These are phyloP conservation scores for Cirrhinus mrigala DNA, from an alignment of 2,797 vertebrate genomes.

Conservation along the genomic window DNA sequence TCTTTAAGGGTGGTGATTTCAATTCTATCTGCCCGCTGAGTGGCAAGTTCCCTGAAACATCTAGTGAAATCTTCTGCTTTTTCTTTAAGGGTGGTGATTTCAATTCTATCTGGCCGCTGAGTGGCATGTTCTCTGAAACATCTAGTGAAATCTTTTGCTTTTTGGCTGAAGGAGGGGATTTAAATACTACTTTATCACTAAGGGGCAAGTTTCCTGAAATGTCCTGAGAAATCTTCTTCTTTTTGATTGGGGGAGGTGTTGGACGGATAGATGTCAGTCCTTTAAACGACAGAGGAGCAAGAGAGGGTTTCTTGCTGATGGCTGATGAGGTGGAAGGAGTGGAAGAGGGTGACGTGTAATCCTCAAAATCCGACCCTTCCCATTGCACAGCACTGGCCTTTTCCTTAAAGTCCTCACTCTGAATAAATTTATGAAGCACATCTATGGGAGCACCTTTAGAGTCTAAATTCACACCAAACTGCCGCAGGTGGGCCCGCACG, in stretches of 20 bases:
- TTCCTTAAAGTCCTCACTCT: slow-evolving; percentile 72
- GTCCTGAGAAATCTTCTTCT: slow-evolving; percentile 48
- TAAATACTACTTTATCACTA: neutral
- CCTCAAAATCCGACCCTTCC: slow-evolving; percentile 62
- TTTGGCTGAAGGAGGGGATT: neutral
- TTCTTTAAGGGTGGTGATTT: slow-evolving; percentile 68
- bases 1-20: slow-evolving; percentile 66
- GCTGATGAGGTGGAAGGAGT: slow-evolving; percentile 67
- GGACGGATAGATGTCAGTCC: slow-evolving; percentile 68
- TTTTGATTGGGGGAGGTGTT: slow-evolving; percentile 71
- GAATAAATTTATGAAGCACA: slow-evolving; percentile 86
- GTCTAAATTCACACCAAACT: slow-evolving; percentile 85
- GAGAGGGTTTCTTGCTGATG: slow-evolving; percentile 69
- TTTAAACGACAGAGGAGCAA: slow-evolving; percentile 61
- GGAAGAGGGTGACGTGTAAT: slow-evolving; percentile 36
- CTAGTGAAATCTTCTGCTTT: slow-evolving; percentile 58
- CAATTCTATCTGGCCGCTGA: neutral
- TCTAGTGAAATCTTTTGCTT: neutral
- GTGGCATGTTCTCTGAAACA: slow-evolving; percentile 11
- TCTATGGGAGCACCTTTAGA: slow-evolving; percentile 88
- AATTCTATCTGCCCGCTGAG: neutral
- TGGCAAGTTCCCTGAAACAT: slow-evolving; percentile 8
- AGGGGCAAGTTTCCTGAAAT: neutral
- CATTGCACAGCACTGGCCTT: slow-evolving; percentile 39
- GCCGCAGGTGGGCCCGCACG: slow-evolving; percentile 88